Evolutionary conservation across 2,797 vertebrate species (phyloP), one percentile per base, ranked within the genome.

Genomic region (Rhinoraja longicauda): DNA sequence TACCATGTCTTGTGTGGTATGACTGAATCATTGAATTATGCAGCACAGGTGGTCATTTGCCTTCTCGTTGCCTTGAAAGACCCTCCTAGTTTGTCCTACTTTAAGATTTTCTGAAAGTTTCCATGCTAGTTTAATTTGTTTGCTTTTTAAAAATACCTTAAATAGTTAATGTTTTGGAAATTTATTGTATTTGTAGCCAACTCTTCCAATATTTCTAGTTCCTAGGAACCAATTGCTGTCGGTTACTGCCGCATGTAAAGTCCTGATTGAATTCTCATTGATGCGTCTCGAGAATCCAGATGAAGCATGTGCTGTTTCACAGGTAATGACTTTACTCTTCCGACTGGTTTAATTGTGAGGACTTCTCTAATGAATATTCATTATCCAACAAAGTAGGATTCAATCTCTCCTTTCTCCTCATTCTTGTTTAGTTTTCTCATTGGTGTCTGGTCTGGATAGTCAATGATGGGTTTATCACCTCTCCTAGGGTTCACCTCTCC

Each of bases 261-360:
- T 99, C 93, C 96, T 99, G 95, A 99, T 99, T 93, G 99, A 99
- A 93, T 99, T 99, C 95, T 99, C 98, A 9, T 95, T 99, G 93
- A 96, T 99, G 93, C 97, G 99, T 6, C 97, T 99, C 93, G 99
- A 99, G 95, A 99, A 99, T 95, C 99, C 99, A 0, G 99, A 99
- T 57, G 99, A 99, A 94, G 99, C 99, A 10, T 99, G 99, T 93
- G 99, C 99, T 1, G 99, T 99, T 88, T 99, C 99, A n/a, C 99
- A 99, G 98, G 99, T 99, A 93, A 97, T 24, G 13, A 53, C 29
- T 73, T 72, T 26, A 88, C 36, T 45, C 39, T 12, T 90, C 10
- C 12, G 53, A 26, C 17, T 62, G 84, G 36, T 67, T 17, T 21
- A 77, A 36, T 17, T 36, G 8, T 77, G 13, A 32, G 59, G 45